Evolutionary conservation across 2,888 invertebrate species (phyloP), one percentile per base, ranked within the genome.

Genomic region (Drosophila mimetica): DNA sequence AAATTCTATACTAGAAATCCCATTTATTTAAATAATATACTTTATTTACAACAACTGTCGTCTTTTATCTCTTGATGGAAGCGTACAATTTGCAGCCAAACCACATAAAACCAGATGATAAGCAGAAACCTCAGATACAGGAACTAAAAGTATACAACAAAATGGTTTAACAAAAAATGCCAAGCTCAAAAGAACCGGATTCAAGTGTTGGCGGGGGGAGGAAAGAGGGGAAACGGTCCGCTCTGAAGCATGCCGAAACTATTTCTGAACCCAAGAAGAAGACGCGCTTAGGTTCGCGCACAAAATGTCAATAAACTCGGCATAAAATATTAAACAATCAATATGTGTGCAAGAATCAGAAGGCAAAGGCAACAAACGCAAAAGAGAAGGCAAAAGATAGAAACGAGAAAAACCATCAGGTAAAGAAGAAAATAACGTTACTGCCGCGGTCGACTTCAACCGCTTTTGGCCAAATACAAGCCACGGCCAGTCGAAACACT

Each of bases 231-330:
- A 6, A 16, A 30, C 18, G n/a, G 34, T 39, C 46, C 18, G 46
- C 55, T 63, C 71, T 63, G 48, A 58, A 47, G 61, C 47, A 78
- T 78, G 73, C 85, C 76, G 48, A 71, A 84, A 86, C 82, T 72
- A 84, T 70, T 61, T 72, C 52, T 50, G 65, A 51, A 8, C 20
- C 41, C 41, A 46, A 67, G 50, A 39, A 25, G 44, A 71, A 67
- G 46, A 50, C 39, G 20, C 28, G 37, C 50, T 36, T 48, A 34
- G 41, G 54, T 60, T 67, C 74, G 71, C 74, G 57, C 75, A 69
- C 86, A 65, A 82, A 85, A 86, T 84, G 85, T 85, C 85, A 85
- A 85, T 85, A 85, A 85, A 85, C 85, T 77, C 87, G 48, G 51
- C 71, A 70, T 52, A 65, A 76, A 75, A 51, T 79, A 75, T 75